phyloP scores from a whole-genome alignment of 2,113 vertebrate genomes.

The Canis aureus region DNA sequence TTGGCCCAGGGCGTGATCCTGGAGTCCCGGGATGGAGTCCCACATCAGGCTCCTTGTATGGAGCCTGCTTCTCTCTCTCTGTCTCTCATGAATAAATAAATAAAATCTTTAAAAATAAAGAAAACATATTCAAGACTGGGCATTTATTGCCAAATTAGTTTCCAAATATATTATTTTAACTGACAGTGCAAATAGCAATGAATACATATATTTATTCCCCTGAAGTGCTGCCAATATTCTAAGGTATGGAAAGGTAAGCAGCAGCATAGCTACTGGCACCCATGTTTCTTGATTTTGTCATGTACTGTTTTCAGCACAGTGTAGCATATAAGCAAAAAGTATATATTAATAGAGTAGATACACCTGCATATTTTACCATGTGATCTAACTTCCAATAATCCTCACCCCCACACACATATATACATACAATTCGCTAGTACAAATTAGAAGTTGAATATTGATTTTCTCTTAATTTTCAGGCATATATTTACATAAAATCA shows the following conservation, averaged over 20 bases:
- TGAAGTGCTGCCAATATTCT: neutral
- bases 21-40: no score
- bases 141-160: neutral
- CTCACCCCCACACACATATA: neutral
- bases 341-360: neutral
- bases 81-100: no score
- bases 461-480: neutral
- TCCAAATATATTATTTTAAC: conserved; percentile 41
- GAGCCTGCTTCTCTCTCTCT: no score
- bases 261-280: neutral
- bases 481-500: neutral
- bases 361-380: neutral
- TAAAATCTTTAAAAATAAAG: no score
- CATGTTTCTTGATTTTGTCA: neutral
- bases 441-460: neutral
- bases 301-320: neutral
- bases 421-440: neutral
- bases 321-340: neutral
- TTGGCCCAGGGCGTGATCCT: no score
- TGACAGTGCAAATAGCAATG: neutral
- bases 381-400: neutral
- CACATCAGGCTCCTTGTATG: no score
- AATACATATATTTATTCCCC: neutral
- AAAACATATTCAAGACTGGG: neutral
- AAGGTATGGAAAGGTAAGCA: neutral